phyloP scores from a whole-genome alignment of 2,797 vertebrate genomes.

The Scolopax rusticola region DNA sequence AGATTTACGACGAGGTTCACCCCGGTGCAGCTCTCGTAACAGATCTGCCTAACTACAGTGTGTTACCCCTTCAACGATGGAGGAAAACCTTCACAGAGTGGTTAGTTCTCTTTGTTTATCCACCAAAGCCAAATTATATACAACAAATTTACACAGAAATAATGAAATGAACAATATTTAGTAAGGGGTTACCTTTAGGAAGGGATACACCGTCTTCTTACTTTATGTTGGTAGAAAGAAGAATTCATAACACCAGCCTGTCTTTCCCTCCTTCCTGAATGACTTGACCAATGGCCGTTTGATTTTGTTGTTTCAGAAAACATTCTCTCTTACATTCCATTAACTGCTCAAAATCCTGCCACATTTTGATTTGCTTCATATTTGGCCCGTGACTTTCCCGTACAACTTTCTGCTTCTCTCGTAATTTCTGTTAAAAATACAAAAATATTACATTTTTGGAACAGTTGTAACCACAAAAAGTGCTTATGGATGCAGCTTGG shows the following conservation, averaged over 20 bases:
- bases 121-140: not conserved
- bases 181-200: not conserved
- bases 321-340: constrained; percentile 94
- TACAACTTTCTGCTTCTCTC: constrained; percentile 93
- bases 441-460: not conserved
- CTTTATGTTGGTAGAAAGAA: not conserved
- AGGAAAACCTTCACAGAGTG: not conserved
- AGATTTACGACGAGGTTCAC: not conserved
- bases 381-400: constrained; percentile 91
- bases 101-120: not conserved
- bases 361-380: constrained; percentile 97
- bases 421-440: constrained; percentile 86
- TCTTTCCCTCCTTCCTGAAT: constrained; percentile 95
- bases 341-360: constrained; percentile 92
- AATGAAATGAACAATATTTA: not conserved
- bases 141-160: not conserved
- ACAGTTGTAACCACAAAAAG: not conserved
- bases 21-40: not conserved
- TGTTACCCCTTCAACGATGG: not conserved
- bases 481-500: not conserved
- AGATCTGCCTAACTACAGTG: not conserved
- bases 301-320: constrained; percentile 90
- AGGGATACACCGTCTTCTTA: not conserved
- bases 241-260: constrained; percentile 88
- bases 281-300: constrained; percentile 88